Evolutionary conservation across 2,888 invertebrate species (phyloP).

Genomic region (Sympetrum striolatum): DNA sequence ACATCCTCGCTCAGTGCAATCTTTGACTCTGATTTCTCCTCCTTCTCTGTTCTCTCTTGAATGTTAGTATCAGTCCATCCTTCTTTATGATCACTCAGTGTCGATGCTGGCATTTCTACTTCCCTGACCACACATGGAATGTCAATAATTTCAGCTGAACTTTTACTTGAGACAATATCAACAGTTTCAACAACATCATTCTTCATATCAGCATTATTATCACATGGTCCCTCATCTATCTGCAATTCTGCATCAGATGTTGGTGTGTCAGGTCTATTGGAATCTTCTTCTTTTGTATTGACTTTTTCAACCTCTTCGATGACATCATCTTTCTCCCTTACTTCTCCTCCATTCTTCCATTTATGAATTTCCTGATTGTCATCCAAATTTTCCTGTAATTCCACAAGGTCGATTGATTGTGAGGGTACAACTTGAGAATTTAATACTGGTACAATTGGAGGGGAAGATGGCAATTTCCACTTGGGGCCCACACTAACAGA

Average conservation of each 20-base stretch:
- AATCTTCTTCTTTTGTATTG: conserved; percentile 31
- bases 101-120: neutral
- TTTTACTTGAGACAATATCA: neutral
- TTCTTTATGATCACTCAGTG: neutral
- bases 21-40: neutral
- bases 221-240: conserved; percentile 65
- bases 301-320: conserved; percentile 23
- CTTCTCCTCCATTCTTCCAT: conserved; percentile 47
- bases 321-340: conserved; percentile 46
- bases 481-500: conserved; percentile 5
- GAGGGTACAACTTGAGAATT: neutral
- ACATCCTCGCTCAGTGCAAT: neutral
- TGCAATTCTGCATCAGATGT: conserved; percentile 83
- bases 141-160: neutral
- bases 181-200: neutral
- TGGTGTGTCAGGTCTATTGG: conserved; percentile 78
- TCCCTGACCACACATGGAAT: conserved; percentile 15
- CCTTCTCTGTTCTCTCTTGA: neutral
- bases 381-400: conserved; percentile 6
- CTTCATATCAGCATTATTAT: neutral
- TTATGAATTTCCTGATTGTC: neutral
- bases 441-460: neutral
- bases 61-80: neutral
- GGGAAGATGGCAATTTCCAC: conserved; percentile 29
- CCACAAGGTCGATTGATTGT: conserved; percentile 22